Percentiles rank a stretch among this genome's conserved stretches.
These are phyloP conservation scores for Bradypus variegatus DNA, from an alignment of 2,797 vertebrate species.

Conservation along the genomic window DNA sequence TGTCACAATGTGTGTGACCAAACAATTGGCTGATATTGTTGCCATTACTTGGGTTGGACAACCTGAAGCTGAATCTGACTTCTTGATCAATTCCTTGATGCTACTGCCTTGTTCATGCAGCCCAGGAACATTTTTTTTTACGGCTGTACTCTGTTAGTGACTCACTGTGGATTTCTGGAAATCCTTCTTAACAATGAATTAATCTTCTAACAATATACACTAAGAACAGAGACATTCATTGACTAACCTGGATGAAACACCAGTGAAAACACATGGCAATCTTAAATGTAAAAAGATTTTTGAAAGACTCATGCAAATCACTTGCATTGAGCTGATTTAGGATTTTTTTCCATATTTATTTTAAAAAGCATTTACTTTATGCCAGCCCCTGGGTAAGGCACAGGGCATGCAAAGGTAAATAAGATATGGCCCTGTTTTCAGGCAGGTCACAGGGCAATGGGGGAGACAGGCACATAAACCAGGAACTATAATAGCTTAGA, in stretches of 20 bases:
- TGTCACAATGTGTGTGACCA: neutral
- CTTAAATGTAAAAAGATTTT: neutral
- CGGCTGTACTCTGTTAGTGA: neutral
- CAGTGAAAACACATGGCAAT: neutral
- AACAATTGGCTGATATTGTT: neutral
- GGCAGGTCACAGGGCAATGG: neutral
- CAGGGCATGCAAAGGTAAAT: neutral
- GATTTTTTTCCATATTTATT: neutral
- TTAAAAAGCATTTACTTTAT: neutral
- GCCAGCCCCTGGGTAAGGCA: neutral
- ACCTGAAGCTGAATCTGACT: neutral
- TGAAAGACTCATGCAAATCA: neutral
- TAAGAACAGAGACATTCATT: neutral
- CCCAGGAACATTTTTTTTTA: neutral
- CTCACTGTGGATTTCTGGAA: neutral
- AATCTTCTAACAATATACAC: neutral
- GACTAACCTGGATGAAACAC: neutral
- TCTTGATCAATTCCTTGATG: neutral
- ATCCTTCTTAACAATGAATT: neutral
- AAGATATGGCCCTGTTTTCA: neutral
- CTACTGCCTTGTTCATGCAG: neutral
- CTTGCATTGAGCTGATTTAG: neutral
- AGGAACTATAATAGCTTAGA: neutral
- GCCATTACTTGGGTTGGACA: neutral
- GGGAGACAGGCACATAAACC: neutral